phyloP scores from a whole-genome alignment of 2,797 vertebrate species.

The Amazona ochrocephala region DNA sequence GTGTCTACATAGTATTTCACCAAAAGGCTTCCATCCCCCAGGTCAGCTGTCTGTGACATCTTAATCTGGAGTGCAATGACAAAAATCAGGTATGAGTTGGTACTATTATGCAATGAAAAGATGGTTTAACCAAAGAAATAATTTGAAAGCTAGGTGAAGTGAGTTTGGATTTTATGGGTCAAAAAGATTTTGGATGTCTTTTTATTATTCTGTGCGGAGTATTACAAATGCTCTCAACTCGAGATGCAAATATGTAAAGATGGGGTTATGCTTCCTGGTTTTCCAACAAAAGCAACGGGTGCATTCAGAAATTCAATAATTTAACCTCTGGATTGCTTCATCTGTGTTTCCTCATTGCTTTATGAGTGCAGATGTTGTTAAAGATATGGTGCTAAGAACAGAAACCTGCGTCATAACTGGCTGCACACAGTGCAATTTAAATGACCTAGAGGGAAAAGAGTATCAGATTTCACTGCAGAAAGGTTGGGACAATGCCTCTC shows the following conservation, averaged over 20 bases:
- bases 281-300: not conserved
- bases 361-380: not conserved
- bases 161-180: not conserved
- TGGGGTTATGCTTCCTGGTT: not conserved
- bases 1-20: not conserved
- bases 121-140: not conserved
- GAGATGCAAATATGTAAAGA: not conserved
- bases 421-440: not conserved
- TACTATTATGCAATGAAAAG: not conserved
- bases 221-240: not conserved
- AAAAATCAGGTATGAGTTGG: not conserved
- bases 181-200: not conserved
- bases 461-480: not conserved
- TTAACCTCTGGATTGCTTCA: slow-evolving; percentile 22
- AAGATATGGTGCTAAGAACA: not conserved
- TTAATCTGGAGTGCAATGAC: not conserved
- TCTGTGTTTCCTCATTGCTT: not conserved
- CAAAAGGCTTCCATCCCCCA: not conserved
- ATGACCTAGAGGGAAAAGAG: not conserved
- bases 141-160: not conserved
- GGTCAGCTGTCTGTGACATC: not conserved
- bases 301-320: not conserved
- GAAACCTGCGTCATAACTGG: not conserved
- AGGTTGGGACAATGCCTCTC: not conserved
- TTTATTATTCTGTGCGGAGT: not conserved